Evolutionary conservation across 1,140 invertebrate genomes (phyloP), one percentile per base, ranked within the genome.

Genomic region (Laodelphax striatellus): DNA sequence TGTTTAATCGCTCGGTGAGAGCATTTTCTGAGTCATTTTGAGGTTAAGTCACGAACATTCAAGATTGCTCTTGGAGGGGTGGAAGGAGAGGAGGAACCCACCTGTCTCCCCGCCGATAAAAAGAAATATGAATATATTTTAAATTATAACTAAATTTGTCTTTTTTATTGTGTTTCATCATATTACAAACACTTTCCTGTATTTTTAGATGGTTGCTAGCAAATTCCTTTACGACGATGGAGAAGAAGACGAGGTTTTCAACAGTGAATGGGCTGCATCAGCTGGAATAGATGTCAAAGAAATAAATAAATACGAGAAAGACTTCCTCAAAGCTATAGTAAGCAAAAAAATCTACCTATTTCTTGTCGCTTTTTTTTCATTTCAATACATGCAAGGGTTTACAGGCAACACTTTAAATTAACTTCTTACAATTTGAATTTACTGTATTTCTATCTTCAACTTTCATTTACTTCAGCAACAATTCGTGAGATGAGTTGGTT

Each of bases 181-280:
- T 41, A 17, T 28, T 38, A 64, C 54, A 24, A 28, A 28, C 6
- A 28, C 64, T 55, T 65, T 65, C 61, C 62, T 63, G 67, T 66
- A 68, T 65, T 72, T 78, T 17, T 69, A 97, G 94, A 88, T 97
- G 86, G 86, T 97, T 67, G 93, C 93, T 24, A 93, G 90, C 67
- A 97, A 97, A 79, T 96, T 92, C 74, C 77, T 96, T 65, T 85
- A 92, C 71, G 94, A 95, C 71, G 87, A 92, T 72, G 93, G 92
- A 55, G 88, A 91, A 75, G 85, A 90, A 64, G 88, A 91, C 70
- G 88, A 91, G 72, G 88, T 94, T 55, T 87, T 88, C 68, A 86
- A 92, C 69, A 80, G 82, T 58, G 89, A 94, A 76, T 97, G 93
- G 93, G 92, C 92, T 41, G 76, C 80, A 42, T 87, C 88, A 21